phyloP scores from a whole-genome alignment of 2,888 invertebrate genomes.

The Torymus texanus region DNA sequence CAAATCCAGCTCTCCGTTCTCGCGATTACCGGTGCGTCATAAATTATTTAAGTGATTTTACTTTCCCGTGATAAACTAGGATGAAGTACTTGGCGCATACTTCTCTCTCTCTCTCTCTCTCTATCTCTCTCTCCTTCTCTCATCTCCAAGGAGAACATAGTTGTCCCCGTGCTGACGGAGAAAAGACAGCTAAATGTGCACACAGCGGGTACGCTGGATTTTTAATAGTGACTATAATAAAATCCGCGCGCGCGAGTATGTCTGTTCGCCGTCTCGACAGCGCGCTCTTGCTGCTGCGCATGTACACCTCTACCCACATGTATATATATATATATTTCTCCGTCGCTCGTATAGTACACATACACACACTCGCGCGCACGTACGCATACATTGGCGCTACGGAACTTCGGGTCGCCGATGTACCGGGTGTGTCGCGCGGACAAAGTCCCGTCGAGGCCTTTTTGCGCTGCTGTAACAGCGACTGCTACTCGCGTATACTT shows the following conservation, averaged over 20 bases:
- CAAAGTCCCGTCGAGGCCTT: too few species aligned
- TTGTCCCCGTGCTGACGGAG: constrained; percentile 1
- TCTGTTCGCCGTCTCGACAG: constrained; percentile 32
- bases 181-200: constrained; percentile 24
- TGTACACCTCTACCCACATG: not conserved
- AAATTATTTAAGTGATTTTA: constrained; percentile 48
- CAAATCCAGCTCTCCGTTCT: not conserved
- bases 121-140: not conserved
- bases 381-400: too few species aligned
- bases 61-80: constrained; percentile 16
- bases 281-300: not conserved
- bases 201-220: not conserved
- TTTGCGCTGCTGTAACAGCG: not conserved
- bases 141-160: constrained; percentile 1
- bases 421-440: constrained; percentile 26
- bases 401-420: not conserved
- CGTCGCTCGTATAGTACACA: not conserved
- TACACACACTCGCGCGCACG: not conserved
- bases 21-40: constrained; percentile 32
- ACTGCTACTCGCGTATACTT: not conserved
- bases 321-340: not conserved
- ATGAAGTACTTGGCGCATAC: not conserved
- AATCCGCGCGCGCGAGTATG: constrained; percentile 9
- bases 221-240: constrained; percentile 38
- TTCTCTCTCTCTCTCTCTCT: not conserved